A percentile compares a stretch with the other conserved stretches of the same genome.
Evolutionary conservation across 2,113 vertebrate species (phyloP).

Genomic region (Ophiodon elongatus): DNA sequence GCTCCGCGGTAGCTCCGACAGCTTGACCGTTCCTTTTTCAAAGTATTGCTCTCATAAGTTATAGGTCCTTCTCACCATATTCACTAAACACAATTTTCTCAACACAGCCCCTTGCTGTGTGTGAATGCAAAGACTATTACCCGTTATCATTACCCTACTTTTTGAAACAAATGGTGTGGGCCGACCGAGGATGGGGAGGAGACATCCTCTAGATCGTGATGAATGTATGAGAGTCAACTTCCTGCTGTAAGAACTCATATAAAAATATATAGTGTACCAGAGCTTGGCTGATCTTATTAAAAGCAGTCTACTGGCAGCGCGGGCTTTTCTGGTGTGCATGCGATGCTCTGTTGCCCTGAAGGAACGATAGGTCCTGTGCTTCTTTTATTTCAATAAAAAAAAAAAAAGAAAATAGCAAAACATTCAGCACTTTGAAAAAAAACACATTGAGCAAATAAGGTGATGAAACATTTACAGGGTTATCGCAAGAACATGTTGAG

Average conservation of each 20-base stretch:
- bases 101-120: not conserved
- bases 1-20: too few species aligned
- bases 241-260: not conserved
- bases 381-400: not conserved
- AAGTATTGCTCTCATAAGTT: not conserved
- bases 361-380: not conserved
- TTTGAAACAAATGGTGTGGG: conserved; percentile 11
- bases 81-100: not conserved
- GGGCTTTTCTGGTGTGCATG: not conserved
- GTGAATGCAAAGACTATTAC: not conserved
- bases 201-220: not conserved
- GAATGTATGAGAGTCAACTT: not conserved
- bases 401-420: not conserved
- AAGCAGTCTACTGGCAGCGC: not conserved
- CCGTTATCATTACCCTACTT: conserved; percentile 7
- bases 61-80: not conserved
- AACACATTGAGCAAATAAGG: not conserved
- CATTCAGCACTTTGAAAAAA: conserved; percentile 2
- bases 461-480: conserved; percentile 28
- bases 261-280: not conserved
- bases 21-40: not conserved
- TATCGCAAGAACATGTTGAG: conserved; percentile 13
- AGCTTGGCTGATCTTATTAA: not conserved
- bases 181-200: not conserved
- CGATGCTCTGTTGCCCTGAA: not conserved